phyloP scores from a whole-genome alignment of 2,797 vertebrate species.

The Enteromius argenteus region DNA sequence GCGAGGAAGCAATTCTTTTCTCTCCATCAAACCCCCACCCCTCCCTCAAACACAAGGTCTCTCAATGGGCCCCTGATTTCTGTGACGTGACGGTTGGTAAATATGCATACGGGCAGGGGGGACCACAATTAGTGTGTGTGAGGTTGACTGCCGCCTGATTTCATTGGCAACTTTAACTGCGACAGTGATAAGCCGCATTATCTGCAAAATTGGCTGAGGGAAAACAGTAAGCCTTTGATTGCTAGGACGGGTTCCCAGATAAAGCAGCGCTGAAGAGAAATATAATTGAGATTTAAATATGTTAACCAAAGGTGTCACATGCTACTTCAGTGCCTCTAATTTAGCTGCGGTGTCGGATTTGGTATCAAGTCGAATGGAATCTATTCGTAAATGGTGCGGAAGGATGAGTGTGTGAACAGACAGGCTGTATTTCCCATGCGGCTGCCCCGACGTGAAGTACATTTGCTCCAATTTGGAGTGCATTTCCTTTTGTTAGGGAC shows the following conservation, averaged over 20 bases:
- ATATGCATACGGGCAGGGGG: slow-evolving; percentile 91
- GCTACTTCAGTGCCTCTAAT: slow-evolving; percentile 93
- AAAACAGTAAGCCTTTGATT: slow-evolving; percentile 99
- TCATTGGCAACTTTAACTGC: slow-evolving; percentile 99
- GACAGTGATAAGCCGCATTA: slow-evolving; percentile 99
- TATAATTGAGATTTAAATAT: slow-evolving; percentile 99
- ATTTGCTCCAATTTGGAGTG: slow-evolving; percentile 86
- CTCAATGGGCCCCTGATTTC: slow-evolving; percentile 98
- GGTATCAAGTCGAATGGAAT: slow-evolving; percentile 89
- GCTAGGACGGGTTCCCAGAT: slow-evolving; percentile 99
- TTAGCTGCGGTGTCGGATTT: slow-evolving; percentile 95
- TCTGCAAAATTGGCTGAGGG: slow-evolving; percentile 99
- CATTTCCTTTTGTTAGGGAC: slow-evolving; percentile 46
- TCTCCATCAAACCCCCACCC: slow-evolving; percentile 30
- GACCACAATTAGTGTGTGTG: slow-evolving; percentile 97
- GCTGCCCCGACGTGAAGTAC: slow-evolving; percentile 84
- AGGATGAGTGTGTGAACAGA: slow-evolving; percentile 82
- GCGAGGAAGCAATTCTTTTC: slow-evolving; percentile 91
- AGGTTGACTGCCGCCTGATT: slow-evolving; percentile 98
- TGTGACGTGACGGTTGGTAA: slow-evolving; percentile 99
- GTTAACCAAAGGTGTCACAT: slow-evolving; percentile 98
- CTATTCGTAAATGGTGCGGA: slow-evolving; percentile 87
- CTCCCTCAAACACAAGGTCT: slow-evolving; percentile 81
- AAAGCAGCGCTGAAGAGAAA: slow-evolving; percentile 99
- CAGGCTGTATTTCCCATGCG: slow-evolving; percentile 78